Conservation (phyloP, 2,888 invertebrate genomes). For the Orthosia cruda region DNA sequence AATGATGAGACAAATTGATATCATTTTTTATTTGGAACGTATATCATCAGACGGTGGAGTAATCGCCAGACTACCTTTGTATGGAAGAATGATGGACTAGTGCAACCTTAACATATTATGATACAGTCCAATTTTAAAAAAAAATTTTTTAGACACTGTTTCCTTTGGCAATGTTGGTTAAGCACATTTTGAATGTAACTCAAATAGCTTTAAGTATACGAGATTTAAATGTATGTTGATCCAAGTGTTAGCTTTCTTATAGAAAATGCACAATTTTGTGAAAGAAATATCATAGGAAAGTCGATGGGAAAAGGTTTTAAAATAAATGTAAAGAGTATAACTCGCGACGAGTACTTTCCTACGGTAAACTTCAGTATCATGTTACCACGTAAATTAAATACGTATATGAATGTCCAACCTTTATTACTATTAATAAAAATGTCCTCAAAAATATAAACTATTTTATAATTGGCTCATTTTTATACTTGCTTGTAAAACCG, state of each 20-base stretch:
- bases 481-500: slow-evolving; percentile 55
- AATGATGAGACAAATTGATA: too few relatives aligned
- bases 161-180: slow-evolving; percentile 46
- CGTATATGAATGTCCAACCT: slow-evolving; percentile 66
- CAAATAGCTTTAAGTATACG: slow-evolving; percentile 67
- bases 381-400: slow-evolving; percentile 62
- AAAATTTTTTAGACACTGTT: slow-evolving; percentile 32
- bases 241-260: slow-evolving; percentile 64
- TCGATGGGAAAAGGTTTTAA: slow-evolving; percentile 23
- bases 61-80: too few relatives aligned
- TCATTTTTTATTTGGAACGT: too few relatives aligned
- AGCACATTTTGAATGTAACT: slow-evolving; percentile 66
- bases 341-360: slow-evolving; percentile 47
- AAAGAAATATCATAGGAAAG: slow-evolving; percentile 56
- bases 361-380: slow-evolving; percentile 49
- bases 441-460: slow-evolving; percentile 61
- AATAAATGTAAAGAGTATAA: slow-evolving; percentile 37
- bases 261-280: slow-evolving; percentile 63
- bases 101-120: slow-evolving; percentile 4
- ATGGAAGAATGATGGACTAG: too few relatives aligned
- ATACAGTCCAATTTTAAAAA: slow-evolving; percentile 63
- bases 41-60: too few relatives aligned
- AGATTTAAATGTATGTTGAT: slow-evolving; percentile 58
- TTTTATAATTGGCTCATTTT: slow-evolving; percentile 69
- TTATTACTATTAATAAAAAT: slow-evolving; percentile 49